These are phyloP conservation scores for Cossypha niveicapilla DNA, from an alignment of 2,797 vertebrate genomes.

Conservation along the genomic window DNA sequence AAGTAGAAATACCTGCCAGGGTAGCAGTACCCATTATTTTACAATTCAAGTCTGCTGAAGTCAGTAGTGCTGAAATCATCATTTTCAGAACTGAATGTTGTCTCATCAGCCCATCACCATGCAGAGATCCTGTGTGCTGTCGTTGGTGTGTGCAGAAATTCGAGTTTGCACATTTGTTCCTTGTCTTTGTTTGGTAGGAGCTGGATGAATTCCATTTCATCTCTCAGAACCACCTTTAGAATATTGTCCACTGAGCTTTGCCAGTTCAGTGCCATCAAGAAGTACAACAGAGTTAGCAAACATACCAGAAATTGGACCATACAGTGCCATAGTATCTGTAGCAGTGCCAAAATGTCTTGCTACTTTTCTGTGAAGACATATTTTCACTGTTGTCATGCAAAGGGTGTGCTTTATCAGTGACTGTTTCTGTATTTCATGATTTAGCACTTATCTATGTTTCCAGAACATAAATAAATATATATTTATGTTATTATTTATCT, in stretches of 20 bases:
- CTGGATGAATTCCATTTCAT: not conserved
- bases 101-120: not conserved
- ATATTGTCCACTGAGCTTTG: not conserved
- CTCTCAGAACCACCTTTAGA: not conserved
- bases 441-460: not conserved
- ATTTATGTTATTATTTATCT: too few species aligned
- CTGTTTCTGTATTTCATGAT: not conserved
- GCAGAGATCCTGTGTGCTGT: not conserved
- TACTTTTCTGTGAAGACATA: not conserved
- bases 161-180: not conserved
- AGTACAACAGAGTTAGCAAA: not conserved
- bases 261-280: not conserved
- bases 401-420: not conserved
- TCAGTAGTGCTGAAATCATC: not conserved
- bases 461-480: not conserved
- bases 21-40: not conserved
- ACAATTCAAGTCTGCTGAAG: not conserved
- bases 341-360: not conserved
- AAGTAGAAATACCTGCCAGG: not conserved
- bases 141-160: not conserved
- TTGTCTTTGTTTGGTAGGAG: not conserved
- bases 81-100: not conserved
- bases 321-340: rapidly evolving
- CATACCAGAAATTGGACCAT: not conserved
- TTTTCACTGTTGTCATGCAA: not conserved